Evolutionary conservation across 1,140 invertebrate species (phyloP).

Genomic region (Drosophila ambigua): DNA sequence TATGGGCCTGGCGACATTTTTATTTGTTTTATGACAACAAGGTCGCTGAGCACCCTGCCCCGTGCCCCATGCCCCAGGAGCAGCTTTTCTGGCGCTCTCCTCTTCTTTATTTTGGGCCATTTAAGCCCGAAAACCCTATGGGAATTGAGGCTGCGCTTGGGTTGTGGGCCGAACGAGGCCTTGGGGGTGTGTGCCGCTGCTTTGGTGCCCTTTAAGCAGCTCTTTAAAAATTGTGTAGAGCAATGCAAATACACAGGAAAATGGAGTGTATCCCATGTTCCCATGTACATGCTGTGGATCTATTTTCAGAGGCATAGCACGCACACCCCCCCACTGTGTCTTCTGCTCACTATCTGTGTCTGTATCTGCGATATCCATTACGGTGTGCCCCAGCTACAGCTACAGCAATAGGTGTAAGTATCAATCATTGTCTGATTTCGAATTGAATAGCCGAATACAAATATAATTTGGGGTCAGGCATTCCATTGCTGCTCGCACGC

Average conservation of each 20-base stretch:
- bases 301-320: no score
- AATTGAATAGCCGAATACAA: no score
- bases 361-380: no score
- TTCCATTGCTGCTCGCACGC: no score
- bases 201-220: slow-evolving; percentile 26
- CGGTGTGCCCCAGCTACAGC: background rate
- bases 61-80: background rate
- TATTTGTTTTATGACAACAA: slow-evolving; percentile 79
- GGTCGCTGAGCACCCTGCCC: slow-evolving; percentile 19
- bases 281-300: no score
- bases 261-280: no score
- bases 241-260: no score
- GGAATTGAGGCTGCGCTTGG: slow-evolving; percentile 42
- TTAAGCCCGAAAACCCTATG: slow-evolving; percentile 40
- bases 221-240: slow-evolving; percentile 12
- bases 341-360: no score
- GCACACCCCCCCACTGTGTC: no score
- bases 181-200: background rate
- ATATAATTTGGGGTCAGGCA: no score
- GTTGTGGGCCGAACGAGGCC: slow-evolving; percentile 3
- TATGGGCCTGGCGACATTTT: slow-evolving; percentile 74
- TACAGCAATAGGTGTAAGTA: background rate
- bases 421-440: no score
- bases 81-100: slow-evolving; percentile 4
- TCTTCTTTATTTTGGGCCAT: slow-evolving; percentile 5